Percentiles rank a stretch among this genome's conserved stretches.
These are phyloP conservation scores for Camptogramma bilineatum DNA, from an alignment of 2,888 invertebrate species.

Conservation along the genomic window DNA sequence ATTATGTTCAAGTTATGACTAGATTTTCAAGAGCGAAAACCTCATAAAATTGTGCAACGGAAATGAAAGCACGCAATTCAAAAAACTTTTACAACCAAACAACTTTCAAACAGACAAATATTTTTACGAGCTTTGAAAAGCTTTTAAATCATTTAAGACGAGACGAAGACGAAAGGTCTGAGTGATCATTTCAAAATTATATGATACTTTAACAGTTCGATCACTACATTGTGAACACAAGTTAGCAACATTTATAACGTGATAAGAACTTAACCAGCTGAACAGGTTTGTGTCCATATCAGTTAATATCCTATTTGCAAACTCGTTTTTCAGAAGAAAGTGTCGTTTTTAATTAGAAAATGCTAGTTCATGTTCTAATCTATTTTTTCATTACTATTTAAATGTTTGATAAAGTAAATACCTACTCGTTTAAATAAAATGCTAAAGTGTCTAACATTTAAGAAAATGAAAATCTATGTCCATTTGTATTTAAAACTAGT, in stretches of 20 bases:
- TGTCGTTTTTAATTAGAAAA: slow-evolving; percentile 31
- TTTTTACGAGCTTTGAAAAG: slow-evolving; percentile 14
- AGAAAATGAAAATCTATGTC: not conserved
- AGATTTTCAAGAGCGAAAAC: slow-evolving; percentile 16
- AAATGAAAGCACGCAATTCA: slow-evolving; percentile 42
- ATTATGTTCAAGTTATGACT: not conserved
- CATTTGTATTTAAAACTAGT: not conserved
- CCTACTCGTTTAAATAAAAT: not conserved
- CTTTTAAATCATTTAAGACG: not conserved
- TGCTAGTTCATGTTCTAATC: slow-evolving; percentile 1
- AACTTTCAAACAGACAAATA: slow-evolving; percentile 3
- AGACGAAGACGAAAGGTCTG: no score
- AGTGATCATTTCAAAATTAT: no score
- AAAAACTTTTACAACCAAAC: slow-evolving; percentile 17
- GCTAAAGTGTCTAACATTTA: not conserved
- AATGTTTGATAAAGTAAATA: no score
- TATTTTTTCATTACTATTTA: not conserved
- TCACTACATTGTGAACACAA: not conserved
- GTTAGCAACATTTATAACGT: not conserved
- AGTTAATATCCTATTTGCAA: slow-evolving; percentile 26
- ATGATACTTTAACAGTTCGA: no score
- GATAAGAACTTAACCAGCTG: slow-evolving; percentile 35
- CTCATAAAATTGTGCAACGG: slow-evolving; percentile 34
- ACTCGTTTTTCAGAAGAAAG: slow-evolving; percentile 36
- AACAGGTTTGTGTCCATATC: slow-evolving; percentile 37